phyloP scores from a whole-genome alignment of 2,888 invertebrate genomes.

The Ptilodon capucinus region DNA sequence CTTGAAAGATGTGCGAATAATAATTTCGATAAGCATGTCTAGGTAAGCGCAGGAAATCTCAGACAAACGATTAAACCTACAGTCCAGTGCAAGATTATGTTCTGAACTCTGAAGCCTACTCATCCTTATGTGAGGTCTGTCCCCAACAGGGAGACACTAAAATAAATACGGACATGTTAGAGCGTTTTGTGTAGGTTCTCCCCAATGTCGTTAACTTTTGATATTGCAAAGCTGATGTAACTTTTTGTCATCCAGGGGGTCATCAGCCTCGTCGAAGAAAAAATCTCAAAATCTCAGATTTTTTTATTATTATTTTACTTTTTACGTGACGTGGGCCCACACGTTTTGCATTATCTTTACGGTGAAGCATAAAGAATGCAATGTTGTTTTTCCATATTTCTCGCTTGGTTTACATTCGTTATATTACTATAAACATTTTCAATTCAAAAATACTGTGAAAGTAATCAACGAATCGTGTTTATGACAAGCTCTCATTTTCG shows the following conservation, averaged over 20 bases:
- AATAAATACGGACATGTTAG: background rate
- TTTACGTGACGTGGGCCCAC: background rate
- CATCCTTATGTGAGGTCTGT: background rate
- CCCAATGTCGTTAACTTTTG: conserved; percentile 28
- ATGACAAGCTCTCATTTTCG: conserved; percentile 3
- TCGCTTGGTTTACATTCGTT: conserved; percentile 15
- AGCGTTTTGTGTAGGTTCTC: background rate
- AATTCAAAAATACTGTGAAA: conserved; percentile 13
- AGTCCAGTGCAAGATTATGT: no score
- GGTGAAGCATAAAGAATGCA: background rate
- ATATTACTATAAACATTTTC: conserved; percentile 21
- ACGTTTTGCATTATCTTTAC: background rate
- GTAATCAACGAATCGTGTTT: conserved; percentile 14
- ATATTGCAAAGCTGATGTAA: conserved; percentile 22
- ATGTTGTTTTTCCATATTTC: conserved; percentile 4
- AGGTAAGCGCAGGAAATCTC: no score
- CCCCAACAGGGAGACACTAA: background rate
- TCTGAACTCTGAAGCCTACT: background rate
- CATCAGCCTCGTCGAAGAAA: conserved; percentile 22
- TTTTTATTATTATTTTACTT: background rate
- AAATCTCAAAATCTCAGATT: conserved; percentile 22
- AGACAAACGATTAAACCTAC: no score
- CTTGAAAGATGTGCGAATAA: background rate
- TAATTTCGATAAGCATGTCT: no score
- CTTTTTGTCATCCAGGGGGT: conserved; percentile 25